Base-by-base conservation (phyloP, 2,797 vertebrate species). In the Etheostoma nigrum region DNA sequence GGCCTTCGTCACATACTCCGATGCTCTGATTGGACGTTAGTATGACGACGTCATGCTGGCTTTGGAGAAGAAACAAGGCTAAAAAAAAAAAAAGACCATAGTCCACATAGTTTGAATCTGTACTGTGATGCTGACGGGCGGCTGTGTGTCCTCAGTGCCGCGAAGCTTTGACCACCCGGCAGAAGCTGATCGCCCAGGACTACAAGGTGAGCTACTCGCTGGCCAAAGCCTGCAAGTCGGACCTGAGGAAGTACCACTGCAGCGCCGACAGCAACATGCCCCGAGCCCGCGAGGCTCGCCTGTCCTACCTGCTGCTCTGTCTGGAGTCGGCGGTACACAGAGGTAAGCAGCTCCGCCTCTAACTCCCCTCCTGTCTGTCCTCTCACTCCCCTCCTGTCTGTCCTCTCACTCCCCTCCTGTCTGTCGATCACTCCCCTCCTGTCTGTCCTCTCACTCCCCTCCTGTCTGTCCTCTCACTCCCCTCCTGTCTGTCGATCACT, bases 181-280 rank as follows among this genome's bases (percentile, higher is more conserved):
- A 99, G 86, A 99, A 99, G 88, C 94, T 99, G 73, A 99, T 99
- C 0, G 97, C 97, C 64, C 98, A 99, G 60, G 98, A 99, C 91
- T 99, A 99, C 93, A 99, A 99, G 90, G 97, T 99, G 82, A 99
- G 98, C 89, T 99, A 99, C 91, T 99, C 98, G 0, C 92, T 99
- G 89, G 98, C 98, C 25, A 98, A 98, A 85, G 97, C 98, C 74
- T 99, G 98, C 88, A 98, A 98, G 86, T 95, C 96, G 0, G 98
- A 99, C 84, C 93, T 99, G 91, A 97, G 97, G 89, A 99, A 98
- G 63, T 96, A 97, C 67, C 97, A 93, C 72, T 99, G 98, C 84
- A 99, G 95, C 0, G 93, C 96, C 64, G 98, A 99, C 88, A 95
- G 95, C 74, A 98, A 95, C 69, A 95, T 99, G 76, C 97, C 98